Conservation (phyloP, 2,888 invertebrate genomes). For the Sesia bembeciformis region DNA sequence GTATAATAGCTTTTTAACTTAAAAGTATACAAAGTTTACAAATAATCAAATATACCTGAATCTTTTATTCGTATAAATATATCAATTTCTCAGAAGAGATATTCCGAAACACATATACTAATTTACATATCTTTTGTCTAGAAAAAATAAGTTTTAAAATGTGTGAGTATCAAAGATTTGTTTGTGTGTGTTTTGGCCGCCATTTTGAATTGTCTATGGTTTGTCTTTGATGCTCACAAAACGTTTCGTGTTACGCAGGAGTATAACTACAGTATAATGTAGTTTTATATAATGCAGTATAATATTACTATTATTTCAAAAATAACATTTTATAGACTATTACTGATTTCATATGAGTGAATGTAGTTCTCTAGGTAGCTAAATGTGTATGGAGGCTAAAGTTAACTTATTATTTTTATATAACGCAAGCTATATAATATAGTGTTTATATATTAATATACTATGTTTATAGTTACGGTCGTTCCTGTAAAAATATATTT, state of each 20-base stretch:
- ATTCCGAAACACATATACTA: background rate
- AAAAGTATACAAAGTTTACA: too few species aligned
- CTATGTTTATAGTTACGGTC: constrained; percentile 31
- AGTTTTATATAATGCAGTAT: too few species aligned
- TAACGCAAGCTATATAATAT: constrained; percentile 12
- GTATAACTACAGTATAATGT: too few species aligned
- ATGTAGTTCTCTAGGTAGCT: constrained; percentile 13
- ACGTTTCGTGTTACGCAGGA: too few species aligned
- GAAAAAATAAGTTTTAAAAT: background rate
- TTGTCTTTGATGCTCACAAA: too few species aligned
- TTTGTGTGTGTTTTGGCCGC: too few species aligned
- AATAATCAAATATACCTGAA: too few species aligned
- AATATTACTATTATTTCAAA: too few species aligned
- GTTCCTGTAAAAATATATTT: constrained; percentile 24
- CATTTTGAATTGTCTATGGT: too few species aligned
- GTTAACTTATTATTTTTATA: constrained; percentile 34
- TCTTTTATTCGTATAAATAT: background rate
- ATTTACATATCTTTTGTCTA: background rate
- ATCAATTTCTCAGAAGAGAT: background rate
- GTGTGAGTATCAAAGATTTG: too few species aligned
- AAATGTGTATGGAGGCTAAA: constrained; percentile 20
- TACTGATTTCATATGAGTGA: background rate
- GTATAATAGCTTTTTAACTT: too few species aligned
- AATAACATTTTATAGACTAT: too few species aligned
- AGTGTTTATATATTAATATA: constrained; percentile 12